Base-by-base conservation (phyloP, 2,888 invertebrate genomes). In the Athalia rosae region DNA sequence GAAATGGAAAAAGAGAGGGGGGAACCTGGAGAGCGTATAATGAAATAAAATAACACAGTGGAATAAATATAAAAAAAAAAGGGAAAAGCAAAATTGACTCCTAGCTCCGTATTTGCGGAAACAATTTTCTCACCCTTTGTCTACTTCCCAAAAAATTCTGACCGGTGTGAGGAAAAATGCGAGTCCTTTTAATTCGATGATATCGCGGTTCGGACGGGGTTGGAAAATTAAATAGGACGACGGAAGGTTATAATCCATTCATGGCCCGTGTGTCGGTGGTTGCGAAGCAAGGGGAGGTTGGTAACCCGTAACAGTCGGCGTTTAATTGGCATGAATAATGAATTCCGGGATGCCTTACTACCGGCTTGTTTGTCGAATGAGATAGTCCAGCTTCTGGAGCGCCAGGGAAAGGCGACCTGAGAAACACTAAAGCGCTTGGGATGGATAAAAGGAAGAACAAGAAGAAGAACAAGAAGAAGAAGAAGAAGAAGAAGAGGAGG, bases 311-410 rank as follows among this genome's bases (percentile, higher is more conserved):
- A 76, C 76, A 80, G 77, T 78, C 80, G 62, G 79, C 61, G 80
- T 81, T 82, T 88, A 87, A 88, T 88, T 87, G 87, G 81, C 82
- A 85, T 83, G 87, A 86, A 87, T 86, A 87, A 87, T 85, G 84
- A 86, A 87, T 82, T 81, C 64, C 74, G 79, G 50, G 48, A 28
- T 28, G 28, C 28, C 28, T 28, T 28, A 28, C 28, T 2, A 28
- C 28, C 28, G 28, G 28, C 28, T 28, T 28, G 28, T 28, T 28
- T 28, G 28, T 28, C 28, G 28, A 28, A 28, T 4, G 74, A 61
- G 15, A 48, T 74, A 61, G 61, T 45, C 74, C 58, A 4, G n/a
- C 28, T 28, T 61, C 61, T 15, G 53, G 7, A 9, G 63, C 77
- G 80, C 69, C 28, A 28, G 15, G 28, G 13, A 4, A 59, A 15